Conservation (phyloP, 2,113 vertebrate genomes). For the Melanerpes aurifrons region DNA sequence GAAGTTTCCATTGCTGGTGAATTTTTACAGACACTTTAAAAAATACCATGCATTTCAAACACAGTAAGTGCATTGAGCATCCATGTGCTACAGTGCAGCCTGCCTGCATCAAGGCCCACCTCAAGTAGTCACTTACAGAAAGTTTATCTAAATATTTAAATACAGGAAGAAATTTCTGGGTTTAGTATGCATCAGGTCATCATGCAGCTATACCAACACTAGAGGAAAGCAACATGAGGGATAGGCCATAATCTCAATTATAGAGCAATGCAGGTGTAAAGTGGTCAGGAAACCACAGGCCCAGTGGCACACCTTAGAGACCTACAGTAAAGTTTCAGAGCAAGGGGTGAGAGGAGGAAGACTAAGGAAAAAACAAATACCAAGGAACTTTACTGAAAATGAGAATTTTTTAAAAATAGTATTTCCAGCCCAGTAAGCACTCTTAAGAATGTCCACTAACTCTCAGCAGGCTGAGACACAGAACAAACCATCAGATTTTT, state of each 20-base stretch:
- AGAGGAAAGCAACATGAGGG: fast-evolving
- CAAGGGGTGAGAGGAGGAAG: background rate
- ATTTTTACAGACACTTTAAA: background rate
- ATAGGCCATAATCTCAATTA: background rate
- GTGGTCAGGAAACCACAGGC: background rate
- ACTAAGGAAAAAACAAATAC: background rate
- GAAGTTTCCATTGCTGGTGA: background rate
- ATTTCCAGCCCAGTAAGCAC: background rate
- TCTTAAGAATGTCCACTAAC: background rate
- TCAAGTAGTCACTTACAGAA: background rate
- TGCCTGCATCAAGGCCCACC: background rate
- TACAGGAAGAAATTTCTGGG: background rate
- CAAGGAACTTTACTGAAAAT: background rate
- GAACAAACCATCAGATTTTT: background rate
- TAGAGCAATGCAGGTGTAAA: background rate
- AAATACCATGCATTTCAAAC: background rate
- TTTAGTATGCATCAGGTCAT: background rate
- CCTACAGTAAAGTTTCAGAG: background rate
- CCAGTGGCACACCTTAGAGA: background rate
- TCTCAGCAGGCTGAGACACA: background rate
- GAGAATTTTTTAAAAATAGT: background rate
- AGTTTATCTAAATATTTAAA: background rate
- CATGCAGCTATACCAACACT: background rate
- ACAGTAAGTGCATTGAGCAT: fast-evolving
- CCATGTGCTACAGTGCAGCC: background rate